These are phyloP conservation scores for Ischnura elegans DNA, from an alignment of 2,888 invertebrate genomes.

Conservation along the genomic window DNA sequence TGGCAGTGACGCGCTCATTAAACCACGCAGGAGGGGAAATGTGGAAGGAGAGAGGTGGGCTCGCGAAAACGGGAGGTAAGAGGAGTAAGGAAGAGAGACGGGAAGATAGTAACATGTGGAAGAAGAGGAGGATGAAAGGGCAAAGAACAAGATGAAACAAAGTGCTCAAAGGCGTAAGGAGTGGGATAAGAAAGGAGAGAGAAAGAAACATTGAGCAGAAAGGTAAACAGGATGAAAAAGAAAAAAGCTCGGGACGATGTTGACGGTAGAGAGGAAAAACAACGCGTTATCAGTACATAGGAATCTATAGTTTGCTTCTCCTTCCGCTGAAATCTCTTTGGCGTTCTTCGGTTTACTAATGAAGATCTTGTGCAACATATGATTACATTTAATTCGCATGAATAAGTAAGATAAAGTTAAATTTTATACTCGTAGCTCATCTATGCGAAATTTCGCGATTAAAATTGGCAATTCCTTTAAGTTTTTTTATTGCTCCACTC, in stretches of 20 bases:
- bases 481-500: too few relatives aligned
- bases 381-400: too few relatives aligned
- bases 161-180: neutral
- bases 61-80: neutral
- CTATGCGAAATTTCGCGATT: too few relatives aligned
- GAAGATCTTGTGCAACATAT: too few relatives aligned
- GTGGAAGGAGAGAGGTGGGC: neutral
- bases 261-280: neutral
- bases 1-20: constrained; percentile 63
- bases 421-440: too few relatives aligned
- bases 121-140: neutral
- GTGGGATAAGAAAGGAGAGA: neutral
- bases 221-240: neutral
- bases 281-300: too few relatives aligned
- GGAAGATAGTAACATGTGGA: neutral
- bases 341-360: too few relatives aligned
- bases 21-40: constrained; percentile 15
- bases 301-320: too few relatives aligned
- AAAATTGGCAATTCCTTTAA: too few relatives aligned
- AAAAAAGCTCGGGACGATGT: neutral
- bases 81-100: neutral
- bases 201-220: neutral
- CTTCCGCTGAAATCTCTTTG: too few relatives aligned
- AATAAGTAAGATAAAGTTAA: too few relatives aligned
- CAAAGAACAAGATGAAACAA: neutral